Conservation (phyloP, 2,888 invertebrate species). For the Scrobipalpa costella region DNA sequence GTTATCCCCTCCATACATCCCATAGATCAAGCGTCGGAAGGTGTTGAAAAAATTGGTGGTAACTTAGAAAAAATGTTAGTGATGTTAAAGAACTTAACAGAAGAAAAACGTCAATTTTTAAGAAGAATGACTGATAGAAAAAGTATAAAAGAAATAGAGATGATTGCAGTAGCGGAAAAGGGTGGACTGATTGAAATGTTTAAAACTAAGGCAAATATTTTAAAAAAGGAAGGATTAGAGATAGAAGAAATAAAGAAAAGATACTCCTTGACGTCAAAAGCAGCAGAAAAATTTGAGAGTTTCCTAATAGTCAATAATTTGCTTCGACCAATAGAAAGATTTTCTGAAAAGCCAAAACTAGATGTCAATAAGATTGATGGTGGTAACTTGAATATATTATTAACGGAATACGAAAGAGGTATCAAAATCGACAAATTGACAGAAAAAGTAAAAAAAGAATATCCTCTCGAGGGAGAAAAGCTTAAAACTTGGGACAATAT, state of each 20-base stretch:
- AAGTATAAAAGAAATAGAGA: not conserved
- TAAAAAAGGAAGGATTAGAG: constrained; percentile 30
- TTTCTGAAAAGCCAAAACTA: constrained; percentile 40
- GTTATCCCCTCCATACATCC: constrained; percentile 22
- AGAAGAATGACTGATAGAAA: not conserved
- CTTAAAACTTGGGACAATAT: constrained; percentile 36
- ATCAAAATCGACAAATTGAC: constrained; percentile 15
- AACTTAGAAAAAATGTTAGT: constrained; percentile 1
- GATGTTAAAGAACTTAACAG: not conserved
- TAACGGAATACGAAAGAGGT: constrained; percentile 39
- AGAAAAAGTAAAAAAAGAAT: not conserved
- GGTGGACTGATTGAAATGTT: not conserved
- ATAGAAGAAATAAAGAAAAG: constrained; percentile 35
- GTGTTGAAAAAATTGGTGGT: not conserved
- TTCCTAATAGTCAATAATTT: constrained; percentile 1
- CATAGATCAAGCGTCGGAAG: not conserved
- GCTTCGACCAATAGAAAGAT: constrained; percentile 29
- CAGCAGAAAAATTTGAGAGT: not conserved
- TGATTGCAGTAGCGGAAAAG: not conserved
- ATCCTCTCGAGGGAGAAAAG: not conserved
- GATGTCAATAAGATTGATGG: constrained; percentile 40
- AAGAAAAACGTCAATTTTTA: not conserved
- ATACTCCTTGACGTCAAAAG: constrained; percentile 35
- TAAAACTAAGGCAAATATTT: too few species aligned
- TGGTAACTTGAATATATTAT: constrained; percentile 37